Evolutionary conservation across 2,888 invertebrate species (phyloP).

Genomic region (Standfussiana lucernea): DNA sequence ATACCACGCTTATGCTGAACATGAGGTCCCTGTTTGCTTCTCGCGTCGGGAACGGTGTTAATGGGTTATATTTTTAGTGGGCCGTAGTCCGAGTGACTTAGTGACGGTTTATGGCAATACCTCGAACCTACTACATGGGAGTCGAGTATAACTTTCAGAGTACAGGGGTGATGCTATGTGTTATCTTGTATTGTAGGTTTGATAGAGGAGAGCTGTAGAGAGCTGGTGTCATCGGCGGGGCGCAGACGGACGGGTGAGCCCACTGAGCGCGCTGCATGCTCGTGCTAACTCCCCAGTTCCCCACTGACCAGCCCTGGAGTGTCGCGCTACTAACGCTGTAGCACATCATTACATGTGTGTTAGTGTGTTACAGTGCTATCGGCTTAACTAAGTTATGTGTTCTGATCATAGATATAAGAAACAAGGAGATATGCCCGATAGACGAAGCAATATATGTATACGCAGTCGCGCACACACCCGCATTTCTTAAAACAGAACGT

Average conservation of each 20-base stretch:
- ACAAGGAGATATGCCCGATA: no score
- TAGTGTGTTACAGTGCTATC: constrained; percentile 21
- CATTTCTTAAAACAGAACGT: no score
- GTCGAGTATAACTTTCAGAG: neutral
- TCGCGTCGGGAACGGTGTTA: neutral
- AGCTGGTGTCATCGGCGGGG: constrained; percentile 72
- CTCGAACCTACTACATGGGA: neutral
- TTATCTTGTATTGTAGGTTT: constrained; percentile 81
- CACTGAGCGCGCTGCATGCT: constrained; percentile 20
- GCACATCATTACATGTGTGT: constrained; percentile 9
- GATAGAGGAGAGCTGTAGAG: constrained; percentile 84
- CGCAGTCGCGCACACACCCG: no score
- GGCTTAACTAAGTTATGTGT: constrained; percentile 22
- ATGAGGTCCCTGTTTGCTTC: neutral
- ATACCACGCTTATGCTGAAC: neutral
- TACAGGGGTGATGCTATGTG: neutral
- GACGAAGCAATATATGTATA: no score
- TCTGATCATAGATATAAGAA: no score
- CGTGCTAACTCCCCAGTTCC: constrained; percentile 35
- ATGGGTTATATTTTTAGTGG: neutral
- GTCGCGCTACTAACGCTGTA: constrained; percentile 28
- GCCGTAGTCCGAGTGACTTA: neutral
- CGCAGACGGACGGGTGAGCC: constrained; percentile 72
- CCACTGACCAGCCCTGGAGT: constrained; percentile 6
- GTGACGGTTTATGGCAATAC: neutral